Percentiles rank a stretch among this genome's conserved stretches.
These are phyloP conservation scores for Ornithorhynchus anatinus DNA, from an alignment of 2,113 vertebrate species.

Conservation along the genomic window DNA sequence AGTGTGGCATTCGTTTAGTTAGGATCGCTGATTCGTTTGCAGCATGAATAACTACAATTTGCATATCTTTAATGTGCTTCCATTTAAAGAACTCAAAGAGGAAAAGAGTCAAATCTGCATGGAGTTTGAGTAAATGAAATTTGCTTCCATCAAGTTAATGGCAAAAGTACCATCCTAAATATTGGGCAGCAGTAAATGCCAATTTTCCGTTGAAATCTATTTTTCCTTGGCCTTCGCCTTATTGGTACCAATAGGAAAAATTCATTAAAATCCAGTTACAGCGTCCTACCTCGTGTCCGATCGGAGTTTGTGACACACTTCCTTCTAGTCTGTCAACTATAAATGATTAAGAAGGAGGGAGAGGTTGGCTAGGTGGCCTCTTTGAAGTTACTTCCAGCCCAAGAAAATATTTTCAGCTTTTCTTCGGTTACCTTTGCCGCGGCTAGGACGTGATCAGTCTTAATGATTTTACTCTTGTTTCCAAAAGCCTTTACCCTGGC, in stretches of 20 bases:
- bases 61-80: too few relatives aligned
- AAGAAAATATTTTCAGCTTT: conserved; percentile 1
- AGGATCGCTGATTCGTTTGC: too few relatives aligned
- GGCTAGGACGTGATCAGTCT: conserved; percentile 63
- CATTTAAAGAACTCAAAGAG: too few relatives aligned
- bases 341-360: neutral
- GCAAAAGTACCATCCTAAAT: too few relatives aligned
- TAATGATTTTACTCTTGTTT: conserved; percentile 68
- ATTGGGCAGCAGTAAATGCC: too few relatives aligned
- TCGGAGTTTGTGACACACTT: neutral
- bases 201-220: too few relatives aligned
- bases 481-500: conserved; percentile 70
- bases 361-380: neutral
- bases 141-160: too few relatives aligned
- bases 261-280: neutral
- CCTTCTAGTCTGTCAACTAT: neutral
- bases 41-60: too few relatives aligned
- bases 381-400: conserved; percentile 1
- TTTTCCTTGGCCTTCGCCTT: too few relatives aligned
- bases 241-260: too few relatives aligned
- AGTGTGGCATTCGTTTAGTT: too few relatives aligned
- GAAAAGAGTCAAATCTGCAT: neutral
- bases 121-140: too few relatives aligned
- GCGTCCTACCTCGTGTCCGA: neutral
- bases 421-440: conserved; percentile 75